Percentiles rank a stretch among this genome's conserved stretches.
These are phyloP conservation scores for Caenorhabditis sp. DNA, from an alignment of 2,888 invertebrate genomes.

Conservation along the genomic window DNA sequence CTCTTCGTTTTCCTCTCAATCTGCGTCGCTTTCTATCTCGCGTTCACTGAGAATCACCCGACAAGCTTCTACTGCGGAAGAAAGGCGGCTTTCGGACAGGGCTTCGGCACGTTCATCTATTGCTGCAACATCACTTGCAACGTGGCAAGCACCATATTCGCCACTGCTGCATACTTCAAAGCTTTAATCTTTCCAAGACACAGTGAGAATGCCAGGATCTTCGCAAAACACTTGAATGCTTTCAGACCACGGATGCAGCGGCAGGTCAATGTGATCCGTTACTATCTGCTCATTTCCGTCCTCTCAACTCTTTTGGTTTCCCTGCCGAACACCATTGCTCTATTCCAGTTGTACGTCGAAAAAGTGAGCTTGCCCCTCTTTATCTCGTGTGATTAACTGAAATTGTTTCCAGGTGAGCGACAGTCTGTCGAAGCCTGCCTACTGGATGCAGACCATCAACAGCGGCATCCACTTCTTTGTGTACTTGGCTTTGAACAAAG, in stretches of 20 bases:
- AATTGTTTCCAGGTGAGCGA: slow-evolving; percentile 60
- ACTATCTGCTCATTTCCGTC: slow-evolving; percentile 68
- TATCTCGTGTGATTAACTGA: neutral
- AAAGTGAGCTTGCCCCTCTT: slow-evolving; percentile 31
- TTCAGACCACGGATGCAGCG: slow-evolving; percentile 65
- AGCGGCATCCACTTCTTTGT: slow-evolving; percentile 69
- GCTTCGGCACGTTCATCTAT: slow-evolving; percentile 69
- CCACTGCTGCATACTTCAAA: slow-evolving; percentile 65
- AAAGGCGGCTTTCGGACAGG: slow-evolving; percentile 70
- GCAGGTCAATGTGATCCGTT: slow-evolving; percentile 66
- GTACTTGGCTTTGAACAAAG: slow-evolving; percentile 64
- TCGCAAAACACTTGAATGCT: neutral
- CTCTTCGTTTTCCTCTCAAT: slow-evolving; percentile 61
- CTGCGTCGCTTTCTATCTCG: slow-evolving; percentile 57
- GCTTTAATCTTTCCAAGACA: slow-evolving; percentile 60
- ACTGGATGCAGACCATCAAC: slow-evolving; percentile 70
- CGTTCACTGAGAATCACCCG: slow-evolving; percentile 51
- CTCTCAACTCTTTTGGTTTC: slow-evolving; percentile 69
- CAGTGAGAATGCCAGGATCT: slow-evolving; percentile 44
- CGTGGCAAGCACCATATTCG: slow-evolving; percentile 60
- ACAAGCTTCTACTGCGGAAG: slow-evolving; percentile 67
- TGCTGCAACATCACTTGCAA: slow-evolving; percentile 67
- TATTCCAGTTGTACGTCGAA: slow-evolving; percentile 63
- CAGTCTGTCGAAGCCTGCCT: slow-evolving; percentile 69
- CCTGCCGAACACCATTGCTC: slow-evolving; percentile 65